A percentile compares a stretch with the other conserved stretches of the same genome.
Evolutionary conservation across 2,888 invertebrate genomes (phyloP).

Genomic region (Andrena fulva): DNA sequence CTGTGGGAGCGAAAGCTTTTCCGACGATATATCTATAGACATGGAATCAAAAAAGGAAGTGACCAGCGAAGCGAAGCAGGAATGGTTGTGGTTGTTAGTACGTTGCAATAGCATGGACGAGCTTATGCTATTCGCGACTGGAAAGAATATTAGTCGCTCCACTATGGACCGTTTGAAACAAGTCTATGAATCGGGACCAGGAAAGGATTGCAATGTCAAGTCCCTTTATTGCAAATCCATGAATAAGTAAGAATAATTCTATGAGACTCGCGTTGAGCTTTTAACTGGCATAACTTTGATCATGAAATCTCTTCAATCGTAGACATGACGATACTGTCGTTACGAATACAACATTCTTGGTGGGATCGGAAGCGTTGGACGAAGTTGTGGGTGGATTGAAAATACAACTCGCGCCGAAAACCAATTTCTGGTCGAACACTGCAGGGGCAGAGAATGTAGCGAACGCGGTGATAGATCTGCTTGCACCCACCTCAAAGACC

Average conservation of each 20-base stretch:
- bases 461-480: conserved; percentile 77
- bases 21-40: conserved; percentile 48
- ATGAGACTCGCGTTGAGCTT: background rate
- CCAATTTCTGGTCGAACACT: conserved; percentile 82
- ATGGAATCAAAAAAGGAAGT: conserved; percentile 43
- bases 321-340: conserved; percentile 74
- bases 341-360: conserved; percentile 80
- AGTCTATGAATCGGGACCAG: conserved; percentile 79
- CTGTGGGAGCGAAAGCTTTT: conserved; percentile 39
- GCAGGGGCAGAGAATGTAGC: conserved; percentile 80
- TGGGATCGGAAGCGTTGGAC: conserved; percentile 82
- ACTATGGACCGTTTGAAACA: conserved; percentile 81
- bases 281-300: background rate
- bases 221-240: conserved; percentile 83
- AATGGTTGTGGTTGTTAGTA: conserved; percentile 81
- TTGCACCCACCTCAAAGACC: conserved; percentile 75
- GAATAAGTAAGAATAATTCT: conserved; percentile 76
- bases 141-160: conserved; percentile 77
- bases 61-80: conserved; percentile 65
- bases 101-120: conserved; percentile 81
- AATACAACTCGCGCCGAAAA: conserved; percentile 82
- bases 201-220: conserved; percentile 82
- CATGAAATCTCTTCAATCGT: conserved; percentile 26
- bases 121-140: conserved; percentile 82
- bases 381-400: conserved; percentile 81